A percentile compares a stretch with the other conserved stretches of the same genome.
Conservation (phyloP, 2,113 vertebrate genomes). For the Cryptoleucopteryx plumbea region DNA sequence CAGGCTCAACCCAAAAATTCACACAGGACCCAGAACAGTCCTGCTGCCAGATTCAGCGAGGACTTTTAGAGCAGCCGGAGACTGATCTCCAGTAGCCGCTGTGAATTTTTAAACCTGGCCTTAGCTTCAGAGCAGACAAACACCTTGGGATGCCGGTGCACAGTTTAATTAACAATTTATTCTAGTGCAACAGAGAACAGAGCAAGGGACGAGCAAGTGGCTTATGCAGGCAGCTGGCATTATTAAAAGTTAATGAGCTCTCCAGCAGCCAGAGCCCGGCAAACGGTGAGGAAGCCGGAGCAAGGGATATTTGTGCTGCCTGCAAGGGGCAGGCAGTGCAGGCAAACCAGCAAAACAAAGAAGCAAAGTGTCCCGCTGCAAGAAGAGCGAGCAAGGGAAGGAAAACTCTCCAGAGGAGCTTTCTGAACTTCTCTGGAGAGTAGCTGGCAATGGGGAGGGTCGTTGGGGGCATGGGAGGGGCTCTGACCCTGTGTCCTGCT, state of each 20-base stretch:
- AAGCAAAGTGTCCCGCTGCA: background rate
- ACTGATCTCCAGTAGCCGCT: background rate
- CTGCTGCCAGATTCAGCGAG: background rate
- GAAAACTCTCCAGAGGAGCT: background rate
- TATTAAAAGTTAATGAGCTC: background rate
- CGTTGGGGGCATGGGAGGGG: too few species aligned
- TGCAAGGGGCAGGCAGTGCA: background rate
- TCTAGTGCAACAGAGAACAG: background rate
- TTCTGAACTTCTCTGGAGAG: background rate
- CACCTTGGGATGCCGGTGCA: background rate
- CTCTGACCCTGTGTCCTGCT: background rate
- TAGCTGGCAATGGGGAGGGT: background rate
- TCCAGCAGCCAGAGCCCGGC: background rate
- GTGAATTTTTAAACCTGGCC: background rate
- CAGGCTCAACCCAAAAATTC: background rate
- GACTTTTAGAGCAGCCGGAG: background rate
- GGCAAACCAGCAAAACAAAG: background rate
- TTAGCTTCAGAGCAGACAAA: background rate
- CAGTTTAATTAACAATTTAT: background rate
- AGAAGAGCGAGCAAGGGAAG: background rate
- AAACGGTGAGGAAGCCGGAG: background rate
- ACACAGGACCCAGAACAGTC: accelerated
- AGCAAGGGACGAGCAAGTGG: background rate
- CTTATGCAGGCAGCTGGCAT: background rate
- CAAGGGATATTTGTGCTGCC: background rate